Evolutionary conservation across 2,113 vertebrate species (phyloP).

Genomic region (Gopherus evgoodei): DNA sequence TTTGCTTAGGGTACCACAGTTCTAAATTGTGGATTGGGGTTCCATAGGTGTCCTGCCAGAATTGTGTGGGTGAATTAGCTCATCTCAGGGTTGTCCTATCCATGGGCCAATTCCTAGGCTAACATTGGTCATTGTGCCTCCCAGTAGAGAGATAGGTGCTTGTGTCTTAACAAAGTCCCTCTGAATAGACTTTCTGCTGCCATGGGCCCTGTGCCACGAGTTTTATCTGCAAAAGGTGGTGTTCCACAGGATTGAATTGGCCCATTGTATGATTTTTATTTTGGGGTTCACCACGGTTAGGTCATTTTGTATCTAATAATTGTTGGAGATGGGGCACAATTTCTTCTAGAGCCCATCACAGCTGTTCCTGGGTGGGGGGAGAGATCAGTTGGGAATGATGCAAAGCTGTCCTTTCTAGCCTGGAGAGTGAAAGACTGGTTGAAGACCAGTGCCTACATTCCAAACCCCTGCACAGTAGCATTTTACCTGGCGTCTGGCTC

Average conservation of each 20-base stretch:
- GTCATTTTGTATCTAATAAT: neutral
- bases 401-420: neutral
- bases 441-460: neutral
- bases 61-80: neutral
- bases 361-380: neutral
- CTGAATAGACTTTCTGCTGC: neutral
- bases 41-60: neutral
- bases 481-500: neutral
- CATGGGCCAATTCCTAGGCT: neutral
- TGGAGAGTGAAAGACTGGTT: neutral
- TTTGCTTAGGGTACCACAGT: neutral
- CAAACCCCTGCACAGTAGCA: neutral
- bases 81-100: too few species aligned
- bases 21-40: neutral
- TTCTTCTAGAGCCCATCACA: neutral
- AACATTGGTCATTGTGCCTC: neutral
- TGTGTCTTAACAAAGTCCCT: neutral
- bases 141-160: neutral
- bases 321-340: neutral
- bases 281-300: neutral
- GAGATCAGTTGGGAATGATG: neutral
- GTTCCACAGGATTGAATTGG: neutral
- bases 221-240: neutral
- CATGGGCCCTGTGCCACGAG: neutral
- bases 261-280: neutral